Percentiles rank a stretch among this genome's conserved stretches.
phyloP scores from a whole-genome alignment of 1,140 invertebrate species.

The Scaptodrosophila lebanonensis region DNA sequence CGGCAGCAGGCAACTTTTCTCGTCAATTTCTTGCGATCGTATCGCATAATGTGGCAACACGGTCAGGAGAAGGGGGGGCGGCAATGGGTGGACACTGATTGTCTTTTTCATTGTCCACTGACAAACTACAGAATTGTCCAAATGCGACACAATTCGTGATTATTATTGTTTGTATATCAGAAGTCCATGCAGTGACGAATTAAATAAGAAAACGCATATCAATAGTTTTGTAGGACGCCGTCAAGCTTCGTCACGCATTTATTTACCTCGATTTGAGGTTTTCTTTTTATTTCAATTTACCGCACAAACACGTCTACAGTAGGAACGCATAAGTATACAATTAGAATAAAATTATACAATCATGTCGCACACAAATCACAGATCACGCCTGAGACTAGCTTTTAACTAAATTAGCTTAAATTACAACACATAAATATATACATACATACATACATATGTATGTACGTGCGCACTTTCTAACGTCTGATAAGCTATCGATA shows the following conservation, averaged over 20 bases:
- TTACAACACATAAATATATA: too few species aligned
- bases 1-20: conserved; percentile 17
- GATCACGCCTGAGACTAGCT: too few species aligned
- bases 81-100: background rate
- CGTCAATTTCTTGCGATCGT: conserved; percentile 39
- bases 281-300: too few species aligned
- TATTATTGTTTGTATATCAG: background rate
- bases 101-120: background rate
- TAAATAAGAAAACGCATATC: background rate
- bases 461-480: too few species aligned
- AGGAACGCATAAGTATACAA: conserved; percentile 20
- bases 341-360: conserved; percentile 49
- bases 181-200: conserved; percentile 10
- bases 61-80: conserved; percentile 13
- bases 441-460: too few species aligned
- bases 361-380: too few species aligned
- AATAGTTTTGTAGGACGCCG: background rate
- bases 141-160: conserved; percentile 7
- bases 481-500: too few species aligned
- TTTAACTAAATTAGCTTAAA: too few species aligned
- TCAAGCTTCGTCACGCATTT: too few species aligned
- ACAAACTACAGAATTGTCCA: conserved; percentile 7
- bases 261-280: too few species aligned
- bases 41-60: conserved; percentile 29
- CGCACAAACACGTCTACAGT: background rate